Base-by-base conservation (phyloP, 2,888 invertebrate genomes). In the Parthenolecanium corni region DNA sequence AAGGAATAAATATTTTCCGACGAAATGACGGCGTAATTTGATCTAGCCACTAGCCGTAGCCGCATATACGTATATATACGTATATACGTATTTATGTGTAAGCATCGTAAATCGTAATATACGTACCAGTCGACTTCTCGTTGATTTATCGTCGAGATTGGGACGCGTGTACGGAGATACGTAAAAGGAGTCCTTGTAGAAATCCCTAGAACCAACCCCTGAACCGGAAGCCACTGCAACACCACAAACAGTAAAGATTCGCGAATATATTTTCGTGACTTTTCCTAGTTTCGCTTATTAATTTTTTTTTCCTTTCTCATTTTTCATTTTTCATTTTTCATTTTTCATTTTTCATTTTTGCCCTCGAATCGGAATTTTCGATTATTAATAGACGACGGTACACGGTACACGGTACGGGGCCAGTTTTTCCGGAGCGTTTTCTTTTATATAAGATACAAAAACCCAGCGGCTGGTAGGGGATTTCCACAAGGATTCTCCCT, bases 221-320 rank as follows among this genome's bases (percentile, higher is more conserved):
- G 84, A 83, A 57, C 84, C 84, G 78, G 84, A 84, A 81, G 84
- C 85, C 84, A 85, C 85, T 85, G 84, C 78, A 85, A 84, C 79
- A 66, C 20, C 21, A 47, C 56, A 44, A 46, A 62, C 42, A n/a
- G 57, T 52, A 47, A 31, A 56, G 51, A 56, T 31, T 31, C 31
- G 31, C 9, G 31, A 31, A 31, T 31, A 31, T 31, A 6, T 46
- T 62, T n/a, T 12, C 21, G 47, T 23, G 36, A 54, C 46, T 49
- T 49, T 58, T 47, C 51, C 18, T 58, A 3, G 18, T 52, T 21
- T 25, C 24, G 4, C 38, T 51, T 20, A 20, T 24, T n/a, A 11
- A 9, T 51, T 23, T 21, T 51, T 23, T 24, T 51, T 51, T 24
- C 21, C 25, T n/a, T 24, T 9, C 11, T 51, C 51, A 11, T 23